A percentile compares a stretch with the other conserved stretches of the same genome.
Conservation (phyloP, 92 coral and sea anemone genomes). For the Palythoa grandis region DNA sequence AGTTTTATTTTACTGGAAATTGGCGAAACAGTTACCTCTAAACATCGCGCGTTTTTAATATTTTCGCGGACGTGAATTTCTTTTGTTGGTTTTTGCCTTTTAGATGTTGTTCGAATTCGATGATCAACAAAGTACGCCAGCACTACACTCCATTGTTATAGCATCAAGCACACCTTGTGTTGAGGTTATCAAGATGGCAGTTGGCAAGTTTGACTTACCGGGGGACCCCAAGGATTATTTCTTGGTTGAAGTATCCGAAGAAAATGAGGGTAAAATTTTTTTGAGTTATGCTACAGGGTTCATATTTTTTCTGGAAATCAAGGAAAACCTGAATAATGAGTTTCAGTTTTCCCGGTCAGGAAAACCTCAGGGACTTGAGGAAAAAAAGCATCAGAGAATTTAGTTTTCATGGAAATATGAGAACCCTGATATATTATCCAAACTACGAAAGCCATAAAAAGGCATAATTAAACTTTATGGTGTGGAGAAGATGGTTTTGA, state of each 20-base stretch:
- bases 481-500: too few species aligned
- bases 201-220: constrained; percentile 74
- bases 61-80: background rate
- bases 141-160: constrained; percentile 71
- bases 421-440: too few species aligned
- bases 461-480: too few species aligned
- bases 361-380: too few species aligned
- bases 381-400: too few species aligned
- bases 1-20: too few species aligned
- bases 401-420: too few species aligned
- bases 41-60: background rate
- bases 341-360: too few species aligned
- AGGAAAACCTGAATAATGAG: too few species aligned
- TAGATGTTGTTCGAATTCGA: constrained; percentile 87
- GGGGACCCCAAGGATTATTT: constrained; percentile 73
- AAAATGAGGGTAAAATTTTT: constrained; percentile 19
- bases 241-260: constrained; percentile 63
- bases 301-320: too few species aligned
- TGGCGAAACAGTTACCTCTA: too few species aligned
- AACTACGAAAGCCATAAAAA: too few species aligned
- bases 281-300: background rate
- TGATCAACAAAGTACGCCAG: constrained; percentile 62
- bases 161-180: constrained; percentile 76
- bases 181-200: constrained; percentile 68
- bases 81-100: background rate